A percentile compares a stretch with the other conserved stretches of the same genome.
These are phyloP conservation scores for Glyphotaelius pellucidus DNA, from an alignment of 2,888 invertebrate genomes.

Conservation along the genomic window DNA sequence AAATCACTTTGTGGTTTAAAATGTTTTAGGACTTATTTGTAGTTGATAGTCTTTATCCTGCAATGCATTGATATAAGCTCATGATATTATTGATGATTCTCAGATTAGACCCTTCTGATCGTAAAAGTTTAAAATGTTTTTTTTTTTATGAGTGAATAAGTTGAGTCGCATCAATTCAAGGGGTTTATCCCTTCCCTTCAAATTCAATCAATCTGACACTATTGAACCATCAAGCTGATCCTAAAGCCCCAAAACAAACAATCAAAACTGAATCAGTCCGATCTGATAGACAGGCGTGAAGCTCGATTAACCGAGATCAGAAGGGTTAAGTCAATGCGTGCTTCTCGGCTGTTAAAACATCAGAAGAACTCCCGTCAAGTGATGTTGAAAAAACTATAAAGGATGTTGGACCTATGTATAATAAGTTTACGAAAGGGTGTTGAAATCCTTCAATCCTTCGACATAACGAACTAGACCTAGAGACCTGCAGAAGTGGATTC, in stretches of 20 bases:
- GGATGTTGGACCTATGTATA: background rate
- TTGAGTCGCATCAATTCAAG: conserved; percentile 2
- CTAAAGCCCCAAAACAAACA: conserved; percentile 10
- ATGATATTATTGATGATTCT: background rate
- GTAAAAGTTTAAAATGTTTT: background rate
- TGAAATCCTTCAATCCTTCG: background rate
- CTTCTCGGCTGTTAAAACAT: background rate
- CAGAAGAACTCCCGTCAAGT: background rate
- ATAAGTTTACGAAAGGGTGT: background rate
- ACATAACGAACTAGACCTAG: background rate
- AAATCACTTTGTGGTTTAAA: background rate
- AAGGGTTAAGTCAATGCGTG: conserved; percentile 35
- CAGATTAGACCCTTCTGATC: background rate
- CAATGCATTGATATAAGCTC: background rate
- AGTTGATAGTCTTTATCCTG: background rate
- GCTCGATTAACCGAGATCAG: conserved; percentile 26
- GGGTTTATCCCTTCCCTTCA: background rate
- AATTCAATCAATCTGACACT: background rate
- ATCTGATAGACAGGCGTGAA: conserved; percentile 43
- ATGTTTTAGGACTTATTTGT: background rate
- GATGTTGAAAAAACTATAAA: background rate
- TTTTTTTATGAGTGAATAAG: background rate
- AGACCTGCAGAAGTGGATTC: background rate
- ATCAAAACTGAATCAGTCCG: conserved; percentile 12
- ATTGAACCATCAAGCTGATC: conserved; percentile 34